Percentiles rank a stretch among this genome's conserved stretches.
Evolutionary conservation across 2,113 vertebrate genomes (phyloP).

Genomic region (Marcusenius ussheri): DNA sequence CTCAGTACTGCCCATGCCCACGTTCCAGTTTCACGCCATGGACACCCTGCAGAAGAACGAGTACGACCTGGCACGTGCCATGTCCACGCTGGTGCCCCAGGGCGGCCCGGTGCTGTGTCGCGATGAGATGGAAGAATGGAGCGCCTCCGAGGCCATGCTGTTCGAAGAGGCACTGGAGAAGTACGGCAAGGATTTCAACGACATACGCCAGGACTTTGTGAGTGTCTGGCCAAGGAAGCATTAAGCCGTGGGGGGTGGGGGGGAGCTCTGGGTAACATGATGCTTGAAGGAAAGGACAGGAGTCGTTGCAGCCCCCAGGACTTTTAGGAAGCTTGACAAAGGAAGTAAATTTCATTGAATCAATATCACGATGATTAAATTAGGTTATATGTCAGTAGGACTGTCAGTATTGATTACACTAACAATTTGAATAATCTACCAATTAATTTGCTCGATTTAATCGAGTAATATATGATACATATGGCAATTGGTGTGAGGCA

Average conservation of each 20-base stretch:
- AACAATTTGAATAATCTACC: background rate
- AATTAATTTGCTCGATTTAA: background rate
- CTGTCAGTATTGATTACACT: background rate
- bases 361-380: background rate
- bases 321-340: background rate
- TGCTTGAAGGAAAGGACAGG: background rate
- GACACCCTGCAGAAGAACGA: slow-evolving; percentile 82
- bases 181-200: slow-evolving; percentile 88
- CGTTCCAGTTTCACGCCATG: slow-evolving; percentile 81
- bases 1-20: background rate
- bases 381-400: background rate
- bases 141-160: slow-evolving; percentile 85
- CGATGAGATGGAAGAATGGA: slow-evolving; percentile 94
- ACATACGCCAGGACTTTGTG: slow-evolving; percentile 89
- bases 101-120: slow-evolving; percentile 82
- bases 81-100: slow-evolving; percentile 88
- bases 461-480: background rate
- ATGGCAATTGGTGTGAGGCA: background rate
- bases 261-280: background rate
- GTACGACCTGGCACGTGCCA: slow-evolving; percentile 83
- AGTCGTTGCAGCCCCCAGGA: background rate
- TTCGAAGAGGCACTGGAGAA: slow-evolving; percentile 90
- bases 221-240: slow-evolving; percentile 38
- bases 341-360: background rate
- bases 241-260: background rate